Conservation (phyloP, 2,797 vertebrate genomes). For the Ficedula albicollis region DNA sequence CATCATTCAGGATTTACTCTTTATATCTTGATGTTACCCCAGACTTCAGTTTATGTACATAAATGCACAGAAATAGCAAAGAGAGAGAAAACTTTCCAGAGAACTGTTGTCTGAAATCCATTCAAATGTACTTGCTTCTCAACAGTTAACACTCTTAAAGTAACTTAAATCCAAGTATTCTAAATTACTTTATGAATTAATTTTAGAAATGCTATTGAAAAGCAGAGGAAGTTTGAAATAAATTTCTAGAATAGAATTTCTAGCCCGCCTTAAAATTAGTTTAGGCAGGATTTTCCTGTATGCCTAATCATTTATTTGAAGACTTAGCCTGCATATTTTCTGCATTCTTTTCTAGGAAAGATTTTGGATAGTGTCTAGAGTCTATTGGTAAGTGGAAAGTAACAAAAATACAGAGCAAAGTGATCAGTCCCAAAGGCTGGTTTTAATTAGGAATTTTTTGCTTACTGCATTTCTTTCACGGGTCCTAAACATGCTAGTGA, state of each 20-base stretch:
- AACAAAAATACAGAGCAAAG: background rate
- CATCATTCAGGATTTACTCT: background rate
- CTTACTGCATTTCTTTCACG: background rate
- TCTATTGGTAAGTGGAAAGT: background rate
- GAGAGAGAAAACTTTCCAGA: background rate
- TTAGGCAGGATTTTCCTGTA: background rate
- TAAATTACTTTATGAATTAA: background rate
- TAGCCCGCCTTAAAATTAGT: background rate
- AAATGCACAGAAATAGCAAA: background rate
- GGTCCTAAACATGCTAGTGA: background rate
- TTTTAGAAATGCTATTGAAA: background rate
- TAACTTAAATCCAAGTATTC: background rate
- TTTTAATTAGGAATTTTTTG: background rate
- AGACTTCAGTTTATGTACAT: background rate
- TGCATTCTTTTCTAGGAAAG: background rate
- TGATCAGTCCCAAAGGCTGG: background rate
- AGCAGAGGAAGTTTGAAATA: background rate
- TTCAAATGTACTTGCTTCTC: background rate
- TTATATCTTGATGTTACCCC: background rate
- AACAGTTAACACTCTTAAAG: background rate
- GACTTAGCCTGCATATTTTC: background rate
- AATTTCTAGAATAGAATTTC: background rate
- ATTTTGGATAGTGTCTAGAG: background rate
- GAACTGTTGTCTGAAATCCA: background rate
- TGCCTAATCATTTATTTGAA: background rate